phyloP scores from a whole-genome alignment of 2,888 invertebrate species.

The Leptarthrus brevirostris region DNA sequence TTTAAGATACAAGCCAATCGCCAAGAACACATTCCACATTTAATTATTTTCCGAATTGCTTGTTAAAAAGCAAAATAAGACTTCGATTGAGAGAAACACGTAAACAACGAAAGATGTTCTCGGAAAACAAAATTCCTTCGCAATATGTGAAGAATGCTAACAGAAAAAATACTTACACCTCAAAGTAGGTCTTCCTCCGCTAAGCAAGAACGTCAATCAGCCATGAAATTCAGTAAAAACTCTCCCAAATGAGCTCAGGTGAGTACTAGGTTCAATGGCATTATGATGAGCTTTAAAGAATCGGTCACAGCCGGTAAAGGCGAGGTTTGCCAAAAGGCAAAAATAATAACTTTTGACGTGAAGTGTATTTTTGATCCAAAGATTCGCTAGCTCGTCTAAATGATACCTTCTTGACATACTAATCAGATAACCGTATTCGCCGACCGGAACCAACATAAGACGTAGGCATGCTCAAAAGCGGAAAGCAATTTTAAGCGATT shows the following conservation, averaged over 20 bases:
- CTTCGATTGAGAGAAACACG: not conserved
- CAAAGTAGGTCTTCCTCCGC: slow-evolving; percentile 22
- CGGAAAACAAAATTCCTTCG: slow-evolving; percentile 10
- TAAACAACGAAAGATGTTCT: slow-evolving; percentile 14
- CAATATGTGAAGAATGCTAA: slow-evolving; percentile 12
- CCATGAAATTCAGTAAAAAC: slow-evolving; percentile 34
- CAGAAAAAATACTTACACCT: not conserved
- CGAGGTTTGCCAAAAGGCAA: not conserved
- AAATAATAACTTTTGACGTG: slow-evolving; percentile 31
- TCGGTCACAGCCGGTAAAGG: not conserved
- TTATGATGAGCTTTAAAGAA: not conserved
- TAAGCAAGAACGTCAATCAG: slow-evolving; percentile 18
- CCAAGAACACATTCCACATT: too few relatives aligned
- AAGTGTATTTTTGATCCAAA: not conserved
- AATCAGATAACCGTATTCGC: slow-evolving; percentile 49
- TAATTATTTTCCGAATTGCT: too few relatives aligned
- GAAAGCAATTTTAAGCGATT: slow-evolving; percentile 38
- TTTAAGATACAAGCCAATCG: too few relatives aligned
- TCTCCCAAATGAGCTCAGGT: slow-evolving; percentile 20
- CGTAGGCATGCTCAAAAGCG: slow-evolving; percentile 1
- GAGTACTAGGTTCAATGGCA: slow-evolving; percentile 40
- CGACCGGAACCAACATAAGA: slow-evolving; percentile 44
- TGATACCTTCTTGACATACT: slow-evolving; percentile 46
- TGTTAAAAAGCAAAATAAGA: not conserved
- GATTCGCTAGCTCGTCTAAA: slow-evolving; percentile 31